phyloP scores from a whole-genome alignment of 2,888 invertebrate genomes.

The Eilema sororculum region DNA sequence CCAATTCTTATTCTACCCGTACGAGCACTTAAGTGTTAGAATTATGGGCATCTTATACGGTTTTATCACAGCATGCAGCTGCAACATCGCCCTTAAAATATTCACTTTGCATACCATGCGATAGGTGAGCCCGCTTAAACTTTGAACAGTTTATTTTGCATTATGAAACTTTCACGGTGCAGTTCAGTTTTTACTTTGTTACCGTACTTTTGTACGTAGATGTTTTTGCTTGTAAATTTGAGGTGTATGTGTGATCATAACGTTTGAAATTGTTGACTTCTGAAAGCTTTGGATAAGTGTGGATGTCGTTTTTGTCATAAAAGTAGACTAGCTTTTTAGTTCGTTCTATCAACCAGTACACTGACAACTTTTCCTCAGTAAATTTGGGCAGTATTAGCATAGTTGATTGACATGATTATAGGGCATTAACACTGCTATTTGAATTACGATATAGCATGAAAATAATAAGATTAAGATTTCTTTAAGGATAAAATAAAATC shows the following conservation, averaged over 20 bases:
- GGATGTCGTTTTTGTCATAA: not conserved
- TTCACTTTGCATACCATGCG: slow-evolving; percentile 74
- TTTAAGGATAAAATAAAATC: too few relatives aligned
- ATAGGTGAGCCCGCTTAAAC: slow-evolving; percentile 66
- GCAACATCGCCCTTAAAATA: slow-evolving; percentile 71
- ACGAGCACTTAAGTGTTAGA: slow-evolving; percentile 67
- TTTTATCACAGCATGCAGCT: slow-evolving; percentile 74
- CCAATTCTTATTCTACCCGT: slow-evolving; percentile 60
- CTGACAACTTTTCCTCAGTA: not conserved
- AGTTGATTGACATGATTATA: not conserved
- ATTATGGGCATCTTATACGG: slow-evolving; percentile 70
- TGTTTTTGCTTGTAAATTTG: not conserved
- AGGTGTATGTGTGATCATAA: not conserved
- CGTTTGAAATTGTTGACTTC: not conserved
- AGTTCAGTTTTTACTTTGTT: slow-evolving; percentile 36
- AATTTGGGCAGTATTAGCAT: not conserved
- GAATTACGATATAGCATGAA: too few relatives aligned
- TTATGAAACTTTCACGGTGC: slow-evolving; percentile 57
- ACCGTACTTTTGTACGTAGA: slow-evolving; percentile 5
- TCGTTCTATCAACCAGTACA: not conserved
- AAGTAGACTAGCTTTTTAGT: not conserved
- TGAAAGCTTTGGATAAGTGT: not conserved
- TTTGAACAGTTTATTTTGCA: slow-evolving; percentile 64
- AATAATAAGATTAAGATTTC: too few relatives aligned
- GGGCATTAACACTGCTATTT: too few relatives aligned